phyloP scores from a whole-genome alignment of 2,797 vertebrate species.

The Brachyalestes nurse region DNA sequence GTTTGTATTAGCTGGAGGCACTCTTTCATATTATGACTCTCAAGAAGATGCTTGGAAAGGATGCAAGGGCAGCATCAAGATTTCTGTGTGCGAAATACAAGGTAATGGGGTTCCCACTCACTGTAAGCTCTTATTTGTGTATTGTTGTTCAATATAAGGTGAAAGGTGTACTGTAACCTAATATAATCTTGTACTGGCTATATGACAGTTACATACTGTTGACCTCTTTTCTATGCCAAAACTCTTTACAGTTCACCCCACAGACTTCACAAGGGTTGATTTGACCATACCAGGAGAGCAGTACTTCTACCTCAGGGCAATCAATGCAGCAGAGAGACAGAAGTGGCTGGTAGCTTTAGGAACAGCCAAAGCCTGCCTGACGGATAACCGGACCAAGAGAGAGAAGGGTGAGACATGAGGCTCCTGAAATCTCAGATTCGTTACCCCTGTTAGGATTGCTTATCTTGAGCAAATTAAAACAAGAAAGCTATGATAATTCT shows the following conservation, averaged over 20 bases:
- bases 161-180: background rate
- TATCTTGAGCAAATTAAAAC: background rate
- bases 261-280: slow-evolving; percentile 93
- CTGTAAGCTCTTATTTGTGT: background rate
- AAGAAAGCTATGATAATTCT: background rate
- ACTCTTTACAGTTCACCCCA: slow-evolving; percentile 84
- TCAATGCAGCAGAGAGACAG: slow-evolving; percentile 95
- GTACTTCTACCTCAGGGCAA: slow-evolving; percentile 96
- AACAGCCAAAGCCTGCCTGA: slow-evolving; percentile 96
- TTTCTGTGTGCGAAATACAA: slow-evolving; percentile 99
- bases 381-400: slow-evolving; percentile 93
- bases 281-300: slow-evolving; percentile 97
- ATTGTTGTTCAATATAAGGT: background rate
- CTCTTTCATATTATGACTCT: slow-evolving; percentile 97
- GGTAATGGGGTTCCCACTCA: slow-evolving; percentile 72
- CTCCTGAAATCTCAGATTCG: background rate
- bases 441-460: background rate
- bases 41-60: slow-evolving; percentile 98
- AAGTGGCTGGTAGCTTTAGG: slow-evolving; percentile 97
- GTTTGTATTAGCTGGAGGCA: slow-evolving; percentile 97
- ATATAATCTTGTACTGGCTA: background rate
- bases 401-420: slow-evolving; percentile 85
- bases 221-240: slow-evolving; percentile 54
- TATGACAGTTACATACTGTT: background rate
- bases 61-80: slow-evolving; percentile 98